Conservation (phyloP, 1,140 invertebrate species). For the Ooceraea biroi region DNA sequence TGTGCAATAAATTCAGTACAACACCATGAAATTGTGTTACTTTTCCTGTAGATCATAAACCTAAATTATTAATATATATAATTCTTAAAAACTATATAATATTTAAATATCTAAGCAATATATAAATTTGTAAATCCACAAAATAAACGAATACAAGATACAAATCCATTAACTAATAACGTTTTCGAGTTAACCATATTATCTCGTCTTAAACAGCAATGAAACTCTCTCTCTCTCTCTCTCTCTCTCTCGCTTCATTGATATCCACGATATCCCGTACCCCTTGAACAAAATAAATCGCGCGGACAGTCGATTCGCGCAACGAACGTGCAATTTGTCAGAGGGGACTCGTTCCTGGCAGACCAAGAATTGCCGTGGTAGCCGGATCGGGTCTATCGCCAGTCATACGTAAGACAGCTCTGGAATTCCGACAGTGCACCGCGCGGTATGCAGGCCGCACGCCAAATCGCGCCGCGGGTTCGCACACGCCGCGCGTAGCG, state of each 20-base stretch:
- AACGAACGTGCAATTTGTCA: background rate
- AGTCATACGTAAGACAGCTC: constrained; percentile 13
- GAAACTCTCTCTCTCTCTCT: too few species aligned
- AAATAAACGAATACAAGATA: too few species aligned
- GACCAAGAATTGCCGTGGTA: background rate
- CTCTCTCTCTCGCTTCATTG: too few species aligned
- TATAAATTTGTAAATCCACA: too few species aligned
- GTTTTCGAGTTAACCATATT: too few species aligned
- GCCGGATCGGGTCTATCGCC: background rate
- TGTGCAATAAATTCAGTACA: background rate
- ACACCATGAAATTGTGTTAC: background rate
- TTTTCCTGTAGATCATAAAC: background rate
- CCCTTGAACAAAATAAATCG: background rate
- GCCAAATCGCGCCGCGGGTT: constrained; percentile 49
- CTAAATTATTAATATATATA: background rate
- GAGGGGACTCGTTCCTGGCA: background rate
- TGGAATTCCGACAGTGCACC: constrained; percentile 62
- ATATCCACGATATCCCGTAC: background rate
- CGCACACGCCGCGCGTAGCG: background rate
- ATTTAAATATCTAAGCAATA: too few species aligned
- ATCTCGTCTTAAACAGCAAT: too few species aligned
- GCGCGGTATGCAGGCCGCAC: constrained; percentile 62
- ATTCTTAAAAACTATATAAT: too few species aligned
- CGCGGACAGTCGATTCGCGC: background rate
- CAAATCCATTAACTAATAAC: too few species aligned